phyloP scores from a whole-genome alignment of 2,888 invertebrate species.

The Drosophila ustulata region DNA sequence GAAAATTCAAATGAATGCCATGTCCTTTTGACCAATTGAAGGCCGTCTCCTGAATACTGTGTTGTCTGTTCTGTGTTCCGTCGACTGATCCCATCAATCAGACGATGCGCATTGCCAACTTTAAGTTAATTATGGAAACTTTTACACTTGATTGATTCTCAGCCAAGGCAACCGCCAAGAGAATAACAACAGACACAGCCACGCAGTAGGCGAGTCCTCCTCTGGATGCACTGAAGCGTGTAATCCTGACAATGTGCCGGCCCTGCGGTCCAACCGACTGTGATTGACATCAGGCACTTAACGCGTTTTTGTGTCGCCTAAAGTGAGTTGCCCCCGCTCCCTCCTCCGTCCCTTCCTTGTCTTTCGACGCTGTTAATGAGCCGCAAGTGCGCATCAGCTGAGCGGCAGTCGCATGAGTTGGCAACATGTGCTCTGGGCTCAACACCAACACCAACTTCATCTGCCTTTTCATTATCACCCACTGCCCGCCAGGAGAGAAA shows the following conservation, averaged over 20 bases:
- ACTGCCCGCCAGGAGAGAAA: background rate
- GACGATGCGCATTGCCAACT: conserved; percentile 62
- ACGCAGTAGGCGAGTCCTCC: background rate
- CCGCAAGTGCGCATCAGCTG: conserved; percentile 75
- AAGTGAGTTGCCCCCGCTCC: conserved; percentile 31
- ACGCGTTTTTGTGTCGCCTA: conserved; percentile 59
- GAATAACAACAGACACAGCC: conserved; percentile 12
- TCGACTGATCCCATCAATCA: conserved; percentile 68
- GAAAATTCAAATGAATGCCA: conserved; percentile 14
- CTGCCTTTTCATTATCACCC: background rate
- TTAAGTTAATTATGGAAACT: conserved; percentile 75
- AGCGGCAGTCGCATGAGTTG: conserved; percentile 35
- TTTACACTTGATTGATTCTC: conserved; percentile 71
- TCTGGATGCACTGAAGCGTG: conserved; percentile 56
- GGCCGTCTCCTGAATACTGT: background rate
- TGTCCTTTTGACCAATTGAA: conserved; percentile 11
- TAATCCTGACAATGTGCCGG: conserved; percentile 57
- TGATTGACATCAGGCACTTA: conserved; percentile 75
- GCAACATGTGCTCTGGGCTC: conserved; percentile 7
- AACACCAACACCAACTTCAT: background rate
- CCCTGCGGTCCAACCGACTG: conserved; percentile 31
- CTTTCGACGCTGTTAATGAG: conserved; percentile 55
- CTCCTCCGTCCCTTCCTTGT: background rate
- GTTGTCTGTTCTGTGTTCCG: background rate
- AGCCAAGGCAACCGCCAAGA: background rate